Evolutionary conservation across 2,113 vertebrate species (phyloP).

Genomic region (Ramphastos sulfuratus): DNA sequence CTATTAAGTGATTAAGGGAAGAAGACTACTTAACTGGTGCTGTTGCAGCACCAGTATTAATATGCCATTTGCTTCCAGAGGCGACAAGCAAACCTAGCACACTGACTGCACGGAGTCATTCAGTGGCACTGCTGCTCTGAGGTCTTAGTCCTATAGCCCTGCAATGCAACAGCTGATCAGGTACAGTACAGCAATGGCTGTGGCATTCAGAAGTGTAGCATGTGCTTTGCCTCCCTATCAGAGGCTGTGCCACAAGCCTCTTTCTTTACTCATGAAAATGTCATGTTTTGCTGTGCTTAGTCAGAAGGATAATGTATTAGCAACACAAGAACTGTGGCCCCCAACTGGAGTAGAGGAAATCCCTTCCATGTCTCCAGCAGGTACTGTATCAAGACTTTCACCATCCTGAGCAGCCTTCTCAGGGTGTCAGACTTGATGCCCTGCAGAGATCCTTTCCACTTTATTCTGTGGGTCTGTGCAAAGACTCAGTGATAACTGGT

Average conservation of each 20-base stretch:
- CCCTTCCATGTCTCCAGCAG: not conserved
- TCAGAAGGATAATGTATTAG: not conserved
- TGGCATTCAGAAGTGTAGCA: not conserved
- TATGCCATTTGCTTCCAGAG: not conserved
- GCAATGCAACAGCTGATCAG: not conserved
- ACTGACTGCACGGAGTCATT: not conserved
- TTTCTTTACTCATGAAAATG: not conserved
- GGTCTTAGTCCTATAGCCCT: not conserved
- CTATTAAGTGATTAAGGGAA: not conserved
- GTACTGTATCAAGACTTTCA: not conserved
- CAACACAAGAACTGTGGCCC: not conserved
- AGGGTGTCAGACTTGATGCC: not conserved
- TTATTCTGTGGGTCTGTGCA: not conserved
- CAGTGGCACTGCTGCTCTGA: not conserved
- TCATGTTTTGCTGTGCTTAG: not conserved
- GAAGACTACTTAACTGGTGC: not conserved
- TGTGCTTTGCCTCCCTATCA: fast-evolving
- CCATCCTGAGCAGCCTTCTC: not conserved
- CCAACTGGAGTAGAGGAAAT: not conserved
- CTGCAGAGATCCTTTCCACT: not conserved
- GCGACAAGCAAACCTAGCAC: fast-evolving
- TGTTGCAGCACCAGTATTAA: not conserved
- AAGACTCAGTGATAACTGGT: not conserved
- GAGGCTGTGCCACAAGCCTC: fast-evolving
- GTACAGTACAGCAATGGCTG: fast-evolving